A percentile compares a stretch with the other conserved stretches of the same genome.
Evolutionary conservation across 2,888 invertebrate species (phyloP).

Genomic region (Sesia apiformis): DNA sequence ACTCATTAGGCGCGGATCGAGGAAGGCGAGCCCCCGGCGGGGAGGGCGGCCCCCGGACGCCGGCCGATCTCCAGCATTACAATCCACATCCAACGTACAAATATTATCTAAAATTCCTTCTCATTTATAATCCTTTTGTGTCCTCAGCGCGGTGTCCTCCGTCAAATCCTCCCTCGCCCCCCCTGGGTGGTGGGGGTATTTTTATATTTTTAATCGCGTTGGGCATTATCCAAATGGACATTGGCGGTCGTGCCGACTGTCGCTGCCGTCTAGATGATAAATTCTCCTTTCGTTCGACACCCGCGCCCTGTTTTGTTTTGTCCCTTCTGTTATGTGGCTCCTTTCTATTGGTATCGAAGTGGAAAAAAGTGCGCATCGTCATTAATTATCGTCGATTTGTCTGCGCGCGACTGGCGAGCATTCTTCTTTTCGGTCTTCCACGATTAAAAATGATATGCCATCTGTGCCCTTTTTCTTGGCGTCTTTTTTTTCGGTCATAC

Average conservation of each 20-base stretch:
- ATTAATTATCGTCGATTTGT: constrained; percentile 70
- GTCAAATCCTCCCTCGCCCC: constrained; percentile 44
- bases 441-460: constrained; percentile 61
- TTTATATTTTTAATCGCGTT: constrained; percentile 75
- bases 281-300: constrained; percentile 74
- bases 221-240: constrained; percentile 76
- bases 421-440: constrained; percentile 47
- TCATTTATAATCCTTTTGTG: constrained; percentile 76
- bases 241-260: constrained; percentile 65
- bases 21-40: constrained; percentile 38
- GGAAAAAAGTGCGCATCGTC: constrained; percentile 55
- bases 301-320: constrained; percentile 60
- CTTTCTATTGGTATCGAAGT: constrained; percentile 52
- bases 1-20: constrained; percentile 69
- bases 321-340: constrained; percentile 55
- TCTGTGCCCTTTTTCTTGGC: constrained; percentile 33
- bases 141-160: constrained; percentile 73
- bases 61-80: constrained; percentile 61
- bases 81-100: constrained; percentile 74
- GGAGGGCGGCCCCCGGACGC: constrained; percentile 22
- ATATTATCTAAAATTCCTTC: constrained; percentile 76
- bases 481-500: constrained; percentile 16
- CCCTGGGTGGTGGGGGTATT: constrained; percentile 55
- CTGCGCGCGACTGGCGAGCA: constrained; percentile 60
- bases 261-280: constrained; percentile 71